phyloP scores from a whole-genome alignment of 1,140 invertebrate species.

The Cotesia glomerata region DNA sequence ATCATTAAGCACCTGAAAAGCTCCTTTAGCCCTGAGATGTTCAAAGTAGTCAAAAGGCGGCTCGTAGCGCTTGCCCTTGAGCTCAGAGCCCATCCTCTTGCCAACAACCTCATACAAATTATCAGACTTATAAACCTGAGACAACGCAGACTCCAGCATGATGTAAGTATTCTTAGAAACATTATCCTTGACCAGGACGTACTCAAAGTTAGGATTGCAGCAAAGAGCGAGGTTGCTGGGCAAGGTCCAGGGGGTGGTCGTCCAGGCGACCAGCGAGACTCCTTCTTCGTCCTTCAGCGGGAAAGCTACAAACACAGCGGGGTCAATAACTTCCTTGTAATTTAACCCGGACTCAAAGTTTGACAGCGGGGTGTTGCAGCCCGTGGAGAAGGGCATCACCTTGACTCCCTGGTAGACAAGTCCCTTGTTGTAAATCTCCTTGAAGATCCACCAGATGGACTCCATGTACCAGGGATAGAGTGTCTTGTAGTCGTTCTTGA shows the following conservation, averaged over 20 bases:
- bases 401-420: conserved; percentile 96
- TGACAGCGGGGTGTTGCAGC: conserved; percentile 95
- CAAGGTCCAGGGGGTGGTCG: conserved; percentile 99
- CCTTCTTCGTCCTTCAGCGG: conserved; percentile 77
- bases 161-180: conserved; percentile 79
- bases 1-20: conserved; percentile 87
- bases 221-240: conserved; percentile 96
- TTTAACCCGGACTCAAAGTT: conserved; percentile 99
- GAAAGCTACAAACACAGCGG: conserved; percentile 89
- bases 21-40: conserved; percentile 69
- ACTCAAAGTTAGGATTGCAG: conserved; percentile 89
- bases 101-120: conserved; percentile 77
- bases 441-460: conserved; percentile 99
- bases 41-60: conserved; percentile 93
- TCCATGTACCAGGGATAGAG: conserved; percentile 99
- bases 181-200: conserved; percentile 82
- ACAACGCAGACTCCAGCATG: conserved; percentile 86
- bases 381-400: conserved; percentile 99
- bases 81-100: conserved; percentile 81
- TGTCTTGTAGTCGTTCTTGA: conserved; percentile 99
- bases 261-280: conserved; percentile 90
- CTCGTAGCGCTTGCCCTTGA: conserved; percentile 87
- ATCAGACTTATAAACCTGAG: conserved; percentile 80
- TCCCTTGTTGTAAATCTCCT: conserved; percentile 93
- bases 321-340: conserved; percentile 98